phyloP scores from a whole-genome alignment of 92 coral and sea anemone species.

The Chrysogorgia sp. region DNA sequence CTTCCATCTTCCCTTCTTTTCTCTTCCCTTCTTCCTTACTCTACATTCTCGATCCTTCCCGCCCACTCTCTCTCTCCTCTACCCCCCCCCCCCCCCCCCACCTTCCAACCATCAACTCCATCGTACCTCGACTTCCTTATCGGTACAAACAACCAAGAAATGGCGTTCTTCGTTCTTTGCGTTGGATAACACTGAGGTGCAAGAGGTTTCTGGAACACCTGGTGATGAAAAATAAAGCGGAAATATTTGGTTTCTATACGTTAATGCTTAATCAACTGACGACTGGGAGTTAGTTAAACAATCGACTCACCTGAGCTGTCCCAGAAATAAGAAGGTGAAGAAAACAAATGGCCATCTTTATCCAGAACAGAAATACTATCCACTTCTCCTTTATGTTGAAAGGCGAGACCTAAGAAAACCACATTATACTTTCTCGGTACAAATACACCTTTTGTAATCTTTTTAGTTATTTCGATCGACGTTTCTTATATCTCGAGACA shows the following conservation, averaged over 20 bases:
- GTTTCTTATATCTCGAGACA: too few species aligned
- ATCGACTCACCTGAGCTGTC: conserved; percentile 28
- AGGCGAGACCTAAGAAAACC: conserved; percentile 72
- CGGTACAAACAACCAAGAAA: conserved; percentile 82
- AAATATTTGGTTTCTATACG: neutral
- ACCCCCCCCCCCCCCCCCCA: too few species aligned
- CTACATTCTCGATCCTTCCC: too few species aligned
- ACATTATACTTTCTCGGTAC: neutral
- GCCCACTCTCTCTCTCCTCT: too few species aligned
- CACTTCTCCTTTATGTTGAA: conserved; percentile 80
- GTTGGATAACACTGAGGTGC: conserved; percentile 38
- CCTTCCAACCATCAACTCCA: neutral
- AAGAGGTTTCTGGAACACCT: conserved; percentile 23
- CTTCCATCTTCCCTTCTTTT: too few species aligned
- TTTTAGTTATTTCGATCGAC: too few species aligned
- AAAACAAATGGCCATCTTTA: conserved; percentile 86
- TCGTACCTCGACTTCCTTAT: conserved; percentile 85
- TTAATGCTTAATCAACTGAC: too few species aligned
- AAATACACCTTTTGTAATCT: too few species aligned
- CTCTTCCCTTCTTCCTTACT: too few species aligned
- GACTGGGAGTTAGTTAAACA: neutral
- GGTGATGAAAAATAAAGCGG: neutral
- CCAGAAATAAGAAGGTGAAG: conserved; percentile 95
- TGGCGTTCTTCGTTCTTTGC: conserved; percentile 69
- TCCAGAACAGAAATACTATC: conserved; percentile 73